Percentiles rank a stretch among this genome's conserved stretches.
Conservation (phyloP, 2,797 vertebrate genomes). For the Schizopygopsis pylzovi region DNA sequence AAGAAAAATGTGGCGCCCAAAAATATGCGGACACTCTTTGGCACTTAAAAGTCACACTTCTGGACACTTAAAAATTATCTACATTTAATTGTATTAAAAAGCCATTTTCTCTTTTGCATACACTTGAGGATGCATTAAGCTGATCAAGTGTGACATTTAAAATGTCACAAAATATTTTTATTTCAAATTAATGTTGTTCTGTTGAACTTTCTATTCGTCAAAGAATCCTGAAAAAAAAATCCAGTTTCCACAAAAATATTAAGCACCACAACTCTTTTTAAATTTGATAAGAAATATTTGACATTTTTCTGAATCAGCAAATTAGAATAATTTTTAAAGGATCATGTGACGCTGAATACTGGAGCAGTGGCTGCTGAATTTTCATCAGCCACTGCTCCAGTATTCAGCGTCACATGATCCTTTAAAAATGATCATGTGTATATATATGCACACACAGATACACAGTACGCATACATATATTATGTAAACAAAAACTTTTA, state of each 20-base stretch:
- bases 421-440: no score
- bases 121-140: background rate
- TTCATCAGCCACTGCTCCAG: no score
- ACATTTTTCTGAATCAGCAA: background rate
- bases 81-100: background rate
- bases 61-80: background rate
- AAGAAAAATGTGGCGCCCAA: background rate
- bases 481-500: no score
- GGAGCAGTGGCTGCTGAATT: background rate
- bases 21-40: background rate
- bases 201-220: background rate
- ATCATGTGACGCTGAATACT: background rate
- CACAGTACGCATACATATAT: no score
- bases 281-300: background rate
- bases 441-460: no score
- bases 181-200: no score
- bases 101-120: background rate
- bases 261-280: background rate
- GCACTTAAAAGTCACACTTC: no score
- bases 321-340: background rate
- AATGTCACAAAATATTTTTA: no score
- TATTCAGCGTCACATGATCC: no score
- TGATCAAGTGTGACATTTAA: background rate
- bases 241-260: background rate
- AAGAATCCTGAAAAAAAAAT: background rate